Conservation (phyloP, 2,888 invertebrate genomes). For the Zootermopsis nevadensis region DNA sequence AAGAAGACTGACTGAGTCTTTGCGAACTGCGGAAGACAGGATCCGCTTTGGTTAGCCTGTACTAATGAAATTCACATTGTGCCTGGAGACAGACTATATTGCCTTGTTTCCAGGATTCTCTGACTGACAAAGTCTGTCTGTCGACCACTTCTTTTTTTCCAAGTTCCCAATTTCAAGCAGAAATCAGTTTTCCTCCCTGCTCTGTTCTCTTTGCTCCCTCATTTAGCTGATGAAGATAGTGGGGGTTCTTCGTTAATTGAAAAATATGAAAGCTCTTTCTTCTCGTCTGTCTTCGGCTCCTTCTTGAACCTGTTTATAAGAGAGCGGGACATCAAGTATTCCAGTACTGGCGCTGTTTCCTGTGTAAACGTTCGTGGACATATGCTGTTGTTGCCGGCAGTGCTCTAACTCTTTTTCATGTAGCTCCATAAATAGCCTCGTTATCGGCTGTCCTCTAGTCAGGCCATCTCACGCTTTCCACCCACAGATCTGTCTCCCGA, state of each 20-base stretch:
- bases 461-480: background rate
- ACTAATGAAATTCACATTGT: background rate
- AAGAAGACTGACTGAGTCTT: too few relatives aligned
- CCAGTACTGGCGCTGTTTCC: background rate
- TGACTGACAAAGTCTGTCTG: too few relatives aligned
- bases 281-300: background rate
- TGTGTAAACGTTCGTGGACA: too few relatives aligned
- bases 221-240: constrained; percentile 33
- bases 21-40: too few relatives aligned
- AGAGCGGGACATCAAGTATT: background rate
- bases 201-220: constrained; percentile 5
- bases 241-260: constrained; percentile 31
- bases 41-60: too few relatives aligned
- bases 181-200: constrained; percentile 1
- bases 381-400: background rate
- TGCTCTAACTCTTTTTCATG: background rate
- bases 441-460: background rate
- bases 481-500: background rate
- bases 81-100: background rate
- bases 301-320: background rate
- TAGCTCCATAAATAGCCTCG: constrained; percentile 7
- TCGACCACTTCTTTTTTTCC: background rate
- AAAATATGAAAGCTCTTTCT: constrained; percentile 37
- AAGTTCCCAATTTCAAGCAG: background rate
- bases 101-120: too few relatives aligned